Base-by-base conservation (phyloP, 2,888 invertebrate species). In the Sialis fuliginosa region DNA sequence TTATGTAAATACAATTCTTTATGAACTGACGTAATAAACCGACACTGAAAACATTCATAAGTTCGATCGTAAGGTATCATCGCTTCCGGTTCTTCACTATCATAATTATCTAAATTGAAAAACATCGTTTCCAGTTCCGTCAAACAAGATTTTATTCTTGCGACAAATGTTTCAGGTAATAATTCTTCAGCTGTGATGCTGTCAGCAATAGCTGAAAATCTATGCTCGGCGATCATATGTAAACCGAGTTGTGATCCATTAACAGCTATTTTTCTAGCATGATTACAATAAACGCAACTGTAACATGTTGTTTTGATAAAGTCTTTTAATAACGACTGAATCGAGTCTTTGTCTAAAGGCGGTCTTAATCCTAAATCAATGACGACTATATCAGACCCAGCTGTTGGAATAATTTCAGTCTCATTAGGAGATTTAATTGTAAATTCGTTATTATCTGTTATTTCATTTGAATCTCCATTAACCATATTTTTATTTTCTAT, bases 1-100 rank as follows among this genome's bases (percentile, higher is more conserved):
- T 88, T 88, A 64, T 89, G 89, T 58, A 85, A 69, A 66, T 84
- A 88, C 49, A 89, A 72, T 64, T 89, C 88, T 66, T 88, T 88
- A 61, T 87, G 87, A 48, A 83, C 70, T 45, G 74, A 66, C 49
- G 86, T 83, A 56, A 78, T 75, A 62, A 79, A 86, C 55, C 82
- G 76, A 65, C 89, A 89, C 57, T 86, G 85, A 66, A 88, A 88
- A 67, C 89, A 89, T 64, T 88, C 88, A 62, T 85, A 89, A 7
- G 75, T 68, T 52, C 81, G 76, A 48, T 81, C 79, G 60, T 76
- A 72, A 10, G 75, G 73, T 34, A 58, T 64, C 51, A 48, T 44
- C 5, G 32, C 35, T 37, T 46, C 31, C 6, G 40, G 37, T 39
- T 48, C 48, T 30, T 45, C 51, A 63, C 60, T 50, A 58, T 79